Evolutionary conservation across 2,113 vertebrate species (phyloP).

Genomic region (Vulpes ferrilata): DNA sequence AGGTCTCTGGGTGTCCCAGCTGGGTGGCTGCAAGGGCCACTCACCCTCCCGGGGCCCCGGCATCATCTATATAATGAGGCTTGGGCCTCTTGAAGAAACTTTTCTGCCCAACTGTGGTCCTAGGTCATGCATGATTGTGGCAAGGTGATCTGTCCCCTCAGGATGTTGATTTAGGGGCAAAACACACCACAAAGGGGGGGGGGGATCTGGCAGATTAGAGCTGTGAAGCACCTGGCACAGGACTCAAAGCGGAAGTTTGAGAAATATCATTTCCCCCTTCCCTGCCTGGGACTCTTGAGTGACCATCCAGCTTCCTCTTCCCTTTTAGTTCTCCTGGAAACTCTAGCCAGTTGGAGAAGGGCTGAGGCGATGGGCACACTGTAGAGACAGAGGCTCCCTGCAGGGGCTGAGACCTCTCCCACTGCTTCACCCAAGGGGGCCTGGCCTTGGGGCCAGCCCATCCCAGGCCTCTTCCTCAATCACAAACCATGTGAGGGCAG

Average conservation of each 20-base stretch:
- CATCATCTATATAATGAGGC: not conserved
- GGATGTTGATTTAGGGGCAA: not conserved
- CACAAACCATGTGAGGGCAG: not conserved
- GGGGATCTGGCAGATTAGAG: slow-evolving; percentile 66
- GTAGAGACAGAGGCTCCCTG: not conserved
- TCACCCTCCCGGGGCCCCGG: not conserved
- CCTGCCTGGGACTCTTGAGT: not conserved
- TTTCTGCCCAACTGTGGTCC: not conserved
- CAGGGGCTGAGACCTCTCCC: not conserved
- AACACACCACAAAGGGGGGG: not conserved
- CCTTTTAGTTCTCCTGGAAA: not conserved
- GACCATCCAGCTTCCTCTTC: not conserved
- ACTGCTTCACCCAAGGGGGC: not conserved
- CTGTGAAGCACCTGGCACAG: slow-evolving; percentile 60
- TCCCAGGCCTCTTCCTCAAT: not conserved
- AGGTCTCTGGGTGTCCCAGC: rapidly evolving
- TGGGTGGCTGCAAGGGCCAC: not conserved
- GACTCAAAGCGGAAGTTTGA: not conserved
- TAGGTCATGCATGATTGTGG: not conserved
- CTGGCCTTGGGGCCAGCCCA: not conserved
- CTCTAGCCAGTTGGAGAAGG: not conserved
- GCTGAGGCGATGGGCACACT: not conserved
- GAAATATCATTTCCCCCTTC: not conserved
- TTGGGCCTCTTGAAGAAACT: not conserved
- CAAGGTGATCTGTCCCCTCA: not conserved